Evolutionary conservation across 2,113 vertebrate species (phyloP).

Genomic region (Tyto alba): DNA sequence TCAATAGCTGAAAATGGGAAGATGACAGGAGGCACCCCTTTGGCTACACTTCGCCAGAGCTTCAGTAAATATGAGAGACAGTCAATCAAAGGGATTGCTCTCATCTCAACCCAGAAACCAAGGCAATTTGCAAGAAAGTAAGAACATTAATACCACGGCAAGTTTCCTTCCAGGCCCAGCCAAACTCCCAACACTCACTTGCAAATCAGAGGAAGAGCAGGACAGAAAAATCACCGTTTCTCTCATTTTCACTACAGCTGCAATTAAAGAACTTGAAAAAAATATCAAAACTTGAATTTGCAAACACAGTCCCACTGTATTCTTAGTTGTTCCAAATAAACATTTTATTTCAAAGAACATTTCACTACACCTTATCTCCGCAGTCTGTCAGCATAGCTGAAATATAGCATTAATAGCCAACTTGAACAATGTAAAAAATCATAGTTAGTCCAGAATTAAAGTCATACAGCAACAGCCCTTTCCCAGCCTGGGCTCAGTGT

Average conservation of each 20-base stretch:
- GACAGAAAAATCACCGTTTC: background rate
- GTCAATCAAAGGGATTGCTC: background rate
- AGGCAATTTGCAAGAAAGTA: background rate
- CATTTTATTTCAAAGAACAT: conserved; percentile 20
- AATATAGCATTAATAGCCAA: background rate
- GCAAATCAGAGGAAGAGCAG: background rate
- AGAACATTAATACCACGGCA: background rate
- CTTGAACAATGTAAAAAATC: background rate
- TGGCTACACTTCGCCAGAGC: background rate
- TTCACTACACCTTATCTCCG: background rate
- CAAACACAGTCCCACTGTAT: background rate
- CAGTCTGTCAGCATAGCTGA: background rate
- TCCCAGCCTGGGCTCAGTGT: background rate
- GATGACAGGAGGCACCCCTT: background rate
- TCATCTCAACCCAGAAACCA: background rate
- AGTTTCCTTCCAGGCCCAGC: background rate
- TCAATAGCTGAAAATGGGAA: background rate
- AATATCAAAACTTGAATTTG: background rate
- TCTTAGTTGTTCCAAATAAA: background rate
- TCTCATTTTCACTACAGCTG: background rate
- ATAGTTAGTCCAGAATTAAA: background rate
- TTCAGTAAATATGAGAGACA: background rate
- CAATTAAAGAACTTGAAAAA: background rate
- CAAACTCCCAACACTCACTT: background rate
- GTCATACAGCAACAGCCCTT: background rate